phyloP scores from a whole-genome alignment of 2,113 vertebrate genomes.

The Panurus biarmicus region DNA sequence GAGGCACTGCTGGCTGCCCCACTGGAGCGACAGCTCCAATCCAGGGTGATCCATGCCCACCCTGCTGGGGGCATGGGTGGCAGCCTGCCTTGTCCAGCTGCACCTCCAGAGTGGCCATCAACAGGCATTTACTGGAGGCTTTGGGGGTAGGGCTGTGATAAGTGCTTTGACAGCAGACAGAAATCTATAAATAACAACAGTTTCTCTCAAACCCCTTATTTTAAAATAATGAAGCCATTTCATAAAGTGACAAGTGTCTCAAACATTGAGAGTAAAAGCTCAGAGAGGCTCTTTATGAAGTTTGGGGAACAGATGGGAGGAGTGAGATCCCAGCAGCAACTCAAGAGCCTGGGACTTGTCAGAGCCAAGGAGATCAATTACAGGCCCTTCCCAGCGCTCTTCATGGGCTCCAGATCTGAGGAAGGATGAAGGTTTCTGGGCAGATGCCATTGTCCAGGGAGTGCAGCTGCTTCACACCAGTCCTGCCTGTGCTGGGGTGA shows the following conservation, averaged over 20 bases:
- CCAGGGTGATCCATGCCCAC: background rate
- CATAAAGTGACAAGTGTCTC: slow-evolving; percentile 9
- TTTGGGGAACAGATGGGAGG: background rate
- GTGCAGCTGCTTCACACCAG: rapidly evolving
- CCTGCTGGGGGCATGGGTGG: background rate
- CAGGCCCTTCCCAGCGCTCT: background rate
- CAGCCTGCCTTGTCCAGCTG: background rate
- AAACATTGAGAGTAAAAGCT: background rate
- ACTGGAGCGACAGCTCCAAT: background rate
- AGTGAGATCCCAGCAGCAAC: background rate
- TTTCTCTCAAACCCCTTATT: background rate
- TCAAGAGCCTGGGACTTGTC: background rate
- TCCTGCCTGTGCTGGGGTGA: background rate
- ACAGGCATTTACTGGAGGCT: background rate
- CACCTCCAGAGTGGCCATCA: background rate
- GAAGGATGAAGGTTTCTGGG: background rate
- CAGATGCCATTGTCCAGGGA: background rate
- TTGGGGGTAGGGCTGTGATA: background rate
- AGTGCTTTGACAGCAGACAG: slow-evolving; percentile 9
- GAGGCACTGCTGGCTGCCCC: background rate
- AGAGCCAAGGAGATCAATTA: background rate
- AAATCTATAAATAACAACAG: slow-evolving; percentile 47
- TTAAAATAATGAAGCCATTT: slow-evolving; percentile 45
- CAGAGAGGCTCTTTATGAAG: background rate
- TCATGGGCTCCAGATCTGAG: background rate